Conservation (phyloP, 2,113 vertebrate species). For the Upupa epops region DNA sequence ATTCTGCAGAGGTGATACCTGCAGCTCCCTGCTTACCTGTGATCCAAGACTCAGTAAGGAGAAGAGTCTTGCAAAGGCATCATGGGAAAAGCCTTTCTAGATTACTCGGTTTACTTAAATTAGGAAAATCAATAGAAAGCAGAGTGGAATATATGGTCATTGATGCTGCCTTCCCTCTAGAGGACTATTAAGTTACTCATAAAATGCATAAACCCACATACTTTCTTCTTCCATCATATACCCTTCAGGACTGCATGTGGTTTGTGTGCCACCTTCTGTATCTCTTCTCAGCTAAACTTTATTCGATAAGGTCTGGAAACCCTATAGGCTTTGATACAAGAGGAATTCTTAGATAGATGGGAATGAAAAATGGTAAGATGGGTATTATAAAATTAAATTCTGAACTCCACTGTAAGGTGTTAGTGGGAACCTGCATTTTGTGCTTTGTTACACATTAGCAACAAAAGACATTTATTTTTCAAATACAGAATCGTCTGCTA, state of each 20-base stretch:
- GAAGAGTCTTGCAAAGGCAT: neutral
- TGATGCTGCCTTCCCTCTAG: neutral
- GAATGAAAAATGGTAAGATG: neutral
- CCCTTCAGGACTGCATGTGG: neutral
- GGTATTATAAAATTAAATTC: constrained; percentile 36
- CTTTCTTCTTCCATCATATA: neutral
- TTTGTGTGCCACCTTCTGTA: constrained; percentile 4
- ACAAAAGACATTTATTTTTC: neutral
- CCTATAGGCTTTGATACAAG: neutral
- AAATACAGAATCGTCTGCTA: neutral
- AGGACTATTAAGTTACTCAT: constrained; percentile 34
- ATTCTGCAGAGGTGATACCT: neutral
- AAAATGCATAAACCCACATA: constrained; percentile 3
- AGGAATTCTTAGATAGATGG: neutral
- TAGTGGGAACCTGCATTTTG: neutral
- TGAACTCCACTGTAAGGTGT: neutral
- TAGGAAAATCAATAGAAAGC: constrained; percentile 18
- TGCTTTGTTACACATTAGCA: neutral
- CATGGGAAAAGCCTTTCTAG: neutral
- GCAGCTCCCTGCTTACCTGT: neutral
- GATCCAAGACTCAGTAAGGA: neutral
- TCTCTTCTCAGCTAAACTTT: constrained; percentile 17
- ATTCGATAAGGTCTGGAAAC: constrained; percentile 25
- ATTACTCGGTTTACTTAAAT: constrained; percentile 18
- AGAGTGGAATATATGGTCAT: neutral